Conservation (phyloP, 1,140 invertebrate genomes). For the Tribolium madens region DNA sequence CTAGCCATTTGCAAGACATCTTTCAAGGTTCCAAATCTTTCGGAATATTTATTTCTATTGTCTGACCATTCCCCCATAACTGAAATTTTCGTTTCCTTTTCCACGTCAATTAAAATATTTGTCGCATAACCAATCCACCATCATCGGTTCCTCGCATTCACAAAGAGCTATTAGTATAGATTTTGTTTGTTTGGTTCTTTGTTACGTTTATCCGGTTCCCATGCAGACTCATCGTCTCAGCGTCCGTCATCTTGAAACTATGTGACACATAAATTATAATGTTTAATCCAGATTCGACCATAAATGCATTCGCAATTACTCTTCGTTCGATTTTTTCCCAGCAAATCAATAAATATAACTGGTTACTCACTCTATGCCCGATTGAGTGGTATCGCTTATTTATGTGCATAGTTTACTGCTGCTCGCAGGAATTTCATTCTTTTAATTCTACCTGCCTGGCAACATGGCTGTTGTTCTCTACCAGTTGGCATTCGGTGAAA, state of each 20-base stretch:
- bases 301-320: constrained; percentile 19
- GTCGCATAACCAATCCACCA: constrained; percentile 8
- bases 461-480: constrained; percentile 33
- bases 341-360: constrained; percentile 29
- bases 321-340: background rate
- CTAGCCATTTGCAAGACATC: too few relatives aligned
- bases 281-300: constrained; percentile 11
- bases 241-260: constrained; percentile 30
- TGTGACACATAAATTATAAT: constrained; percentile 30
- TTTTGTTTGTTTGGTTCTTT: constrained; percentile 9
- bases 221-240: constrained; percentile 11
- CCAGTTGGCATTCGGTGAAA: constrained; percentile 38
- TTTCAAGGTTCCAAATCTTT: background rate
- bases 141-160: background rate
- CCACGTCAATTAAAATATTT: constrained; percentile 35
- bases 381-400: constrained; percentile 37
- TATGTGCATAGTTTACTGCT: constrained; percentile 37
- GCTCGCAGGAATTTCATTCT: constrained; percentile 38
- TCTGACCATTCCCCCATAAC: background rate
- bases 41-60: background rate
- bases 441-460: constrained; percentile 35
- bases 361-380: constrained; percentile 14
- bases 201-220: constrained; percentile 24
- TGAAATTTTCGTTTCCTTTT: constrained; percentile 14
- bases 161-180: constrained; percentile 7